Evolutionary conservation across 2,113 vertebrate genomes (phyloP), one percentile per base, ranked within the genome.

Genomic region (Origma solitaria): DNA sequence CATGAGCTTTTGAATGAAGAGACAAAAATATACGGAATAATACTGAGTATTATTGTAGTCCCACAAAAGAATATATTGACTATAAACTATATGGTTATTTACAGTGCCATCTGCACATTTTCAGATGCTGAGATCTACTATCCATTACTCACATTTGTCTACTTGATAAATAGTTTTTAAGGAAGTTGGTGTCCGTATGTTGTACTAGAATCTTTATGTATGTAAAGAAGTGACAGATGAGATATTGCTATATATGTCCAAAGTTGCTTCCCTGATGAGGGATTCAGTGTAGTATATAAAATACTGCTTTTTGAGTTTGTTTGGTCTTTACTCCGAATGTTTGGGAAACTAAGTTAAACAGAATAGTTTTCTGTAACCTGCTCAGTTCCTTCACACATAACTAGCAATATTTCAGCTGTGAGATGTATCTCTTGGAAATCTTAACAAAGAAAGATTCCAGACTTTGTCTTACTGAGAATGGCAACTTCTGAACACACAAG

Each of bases 141-240:
- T 92, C 68, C 30, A 42, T 79, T 91, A 72, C 79, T 86, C 70
- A 89, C 20, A 80, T 73, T 68, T 84, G 15, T 76, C 47, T 92
- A 88, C 93, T 66, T 96, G 83, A 95, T 96, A 95, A 94, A 95
- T 94, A 96, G 85, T 95, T 94, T 68, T 95, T 91, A 95, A 88
- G 79, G 84, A 97, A 84, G 50, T 81, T 95, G 66, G 44, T 94
- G 81, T 82, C 40, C 37, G 10, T 87, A 90, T 95, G 50, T 73
- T 86, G 62, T 72, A 69, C 50, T 65, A 58, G 80, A 76, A 79
- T 72, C 72, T 95, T 88, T 80, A 38, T 50, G 28, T 83, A 65
- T 77, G 61, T 90, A 94, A 92, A 40, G 76, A 92, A 58, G 58
- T 96, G 88, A 93, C 76, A 94, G 92, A 96, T 96, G 82, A 95